These are phyloP conservation scores for Drosophila buzzatii DNA, from an alignment of 2,888 invertebrate genomes.

Conservation along the genomic window DNA sequence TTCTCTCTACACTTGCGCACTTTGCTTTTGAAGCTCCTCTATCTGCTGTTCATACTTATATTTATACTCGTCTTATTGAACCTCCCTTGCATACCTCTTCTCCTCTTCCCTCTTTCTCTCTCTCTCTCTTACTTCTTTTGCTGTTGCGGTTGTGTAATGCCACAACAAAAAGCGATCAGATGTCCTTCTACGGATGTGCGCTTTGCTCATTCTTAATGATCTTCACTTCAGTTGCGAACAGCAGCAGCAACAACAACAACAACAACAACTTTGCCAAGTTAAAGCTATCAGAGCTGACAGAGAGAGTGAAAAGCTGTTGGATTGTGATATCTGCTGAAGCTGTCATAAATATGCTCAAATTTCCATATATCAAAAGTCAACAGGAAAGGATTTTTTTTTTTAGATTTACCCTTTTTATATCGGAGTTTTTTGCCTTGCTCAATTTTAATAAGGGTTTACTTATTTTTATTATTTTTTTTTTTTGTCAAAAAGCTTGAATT, in stretches of 20 bases:
- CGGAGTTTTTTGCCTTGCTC: not conserved
- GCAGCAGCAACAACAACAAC: conserved; percentile 9
- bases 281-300: conserved; percentile 23
- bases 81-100: not conserved
- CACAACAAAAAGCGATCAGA: conserved; percentile 79
- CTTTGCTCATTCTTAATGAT: conserved; percentile 74
- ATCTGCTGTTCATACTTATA: conserved; percentile 30
- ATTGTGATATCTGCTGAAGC: conserved; percentile 31
- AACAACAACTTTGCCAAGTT: conserved; percentile 17
- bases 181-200: conserved; percentile 84
- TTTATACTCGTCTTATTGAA: conserved; percentile 8
- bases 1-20: conserved; percentile 34
- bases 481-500: too few species aligned
- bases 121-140: not conserved
- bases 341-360: conserved; percentile 35
- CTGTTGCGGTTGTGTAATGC: conserved; percentile 74
- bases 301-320: conserved; percentile 10
- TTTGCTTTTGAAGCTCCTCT: conserved; percentile 38
- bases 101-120: not conserved
- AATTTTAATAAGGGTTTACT: not conserved
- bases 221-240: conserved; percentile 52
- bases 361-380: conserved; percentile 33
- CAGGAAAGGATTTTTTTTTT: conserved; percentile 27
- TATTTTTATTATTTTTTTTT: not conserved
- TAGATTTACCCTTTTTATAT: not conserved